These are phyloP conservation scores for Drosophila neoperkinsi DNA, from an alignment of 2,888 invertebrate species.

Conservation along the genomic window DNA sequence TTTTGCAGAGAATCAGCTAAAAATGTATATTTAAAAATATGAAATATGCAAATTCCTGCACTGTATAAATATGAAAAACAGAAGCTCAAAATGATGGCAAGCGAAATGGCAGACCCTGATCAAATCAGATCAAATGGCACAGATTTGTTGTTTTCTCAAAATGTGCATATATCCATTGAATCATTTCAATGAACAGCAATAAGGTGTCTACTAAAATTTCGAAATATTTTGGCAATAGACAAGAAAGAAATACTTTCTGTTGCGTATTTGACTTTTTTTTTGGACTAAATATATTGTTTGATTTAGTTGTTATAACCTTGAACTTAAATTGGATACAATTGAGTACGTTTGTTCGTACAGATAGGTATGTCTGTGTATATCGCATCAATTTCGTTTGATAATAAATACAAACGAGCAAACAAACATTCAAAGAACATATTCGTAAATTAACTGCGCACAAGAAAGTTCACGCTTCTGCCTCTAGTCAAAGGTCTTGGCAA, in stretches of 20 bases:
- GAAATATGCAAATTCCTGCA: constrained; percentile 52
- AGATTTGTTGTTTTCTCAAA: constrained; percentile 5
- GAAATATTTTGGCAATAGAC: constrained; percentile 26
- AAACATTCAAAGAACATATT: constrained; percentile 44
- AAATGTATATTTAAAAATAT: constrained; percentile 2
- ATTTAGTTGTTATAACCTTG: constrained; percentile 60
- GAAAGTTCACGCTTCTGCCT: constrained; percentile 49
- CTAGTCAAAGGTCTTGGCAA: constrained; percentile 57
- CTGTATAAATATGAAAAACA: constrained; percentile 52
- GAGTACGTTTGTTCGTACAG: constrained; percentile 17
- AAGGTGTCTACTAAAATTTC: constrained; percentile 37
- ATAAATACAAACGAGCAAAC: constrained; percentile 50
- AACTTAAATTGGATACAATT: constrained; percentile 67
- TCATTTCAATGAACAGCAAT: constrained; percentile 15
- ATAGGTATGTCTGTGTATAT: constrained; percentile 17
- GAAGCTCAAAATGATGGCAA: constrained; percentile 56
- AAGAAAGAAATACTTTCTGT: constrained; percentile 9
- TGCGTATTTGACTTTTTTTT: not conserved
- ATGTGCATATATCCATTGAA: constrained; percentile 11
- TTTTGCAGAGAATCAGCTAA: constrained; percentile 36
- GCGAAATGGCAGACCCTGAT: constrained; percentile 62
- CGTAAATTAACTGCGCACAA: constrained; percentile 51
- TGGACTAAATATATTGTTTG: constrained; percentile 41
- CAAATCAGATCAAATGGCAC: constrained; percentile 31
- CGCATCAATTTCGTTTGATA: constrained; percentile 51